phyloP scores from a whole-genome alignment of 2,113 vertebrate species.

The Riparia riparia region DNA sequence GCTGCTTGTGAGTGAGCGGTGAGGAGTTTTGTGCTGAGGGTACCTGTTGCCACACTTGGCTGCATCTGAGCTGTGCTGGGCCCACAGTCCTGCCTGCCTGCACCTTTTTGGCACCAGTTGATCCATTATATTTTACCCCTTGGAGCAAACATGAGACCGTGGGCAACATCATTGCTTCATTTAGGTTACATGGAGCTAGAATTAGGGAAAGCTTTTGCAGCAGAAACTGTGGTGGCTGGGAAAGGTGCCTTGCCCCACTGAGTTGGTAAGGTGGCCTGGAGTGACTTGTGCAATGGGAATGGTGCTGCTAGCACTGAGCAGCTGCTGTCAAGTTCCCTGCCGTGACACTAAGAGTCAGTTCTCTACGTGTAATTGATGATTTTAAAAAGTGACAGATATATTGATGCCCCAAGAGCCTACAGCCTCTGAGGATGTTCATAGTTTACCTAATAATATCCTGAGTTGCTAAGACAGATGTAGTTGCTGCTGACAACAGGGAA shows the following conservation, averaged over 20 bases:
- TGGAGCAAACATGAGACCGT: background rate
- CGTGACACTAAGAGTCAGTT: background rate
- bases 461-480: conserved; percentile 33
- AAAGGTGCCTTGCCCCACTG: background rate
- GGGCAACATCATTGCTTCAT: background rate
- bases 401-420: conserved; percentile 13
- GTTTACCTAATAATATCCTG: conserved; percentile 57
- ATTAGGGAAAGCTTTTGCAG: background rate
- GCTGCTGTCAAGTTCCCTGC: background rate
- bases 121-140: background rate
- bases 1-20: background rate
- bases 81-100: background rate
- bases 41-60: background rate
- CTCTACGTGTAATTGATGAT: background rate
- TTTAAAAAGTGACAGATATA: conserved; percentile 58
- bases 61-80: background rate
- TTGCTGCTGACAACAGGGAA: background rate
- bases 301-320: background rate
- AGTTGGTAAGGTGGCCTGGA: background rate
- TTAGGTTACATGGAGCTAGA: background rate
- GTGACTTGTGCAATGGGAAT: background rate
- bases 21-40: background rate
- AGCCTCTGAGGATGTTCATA: conserved; percentile 4
- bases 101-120: too few species aligned
- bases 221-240: background rate